Evolutionary conservation across 2,113 vertebrate genomes (phyloP), one percentile per base, ranked within the genome.

Genomic region (Bufo bufo): DNA sequence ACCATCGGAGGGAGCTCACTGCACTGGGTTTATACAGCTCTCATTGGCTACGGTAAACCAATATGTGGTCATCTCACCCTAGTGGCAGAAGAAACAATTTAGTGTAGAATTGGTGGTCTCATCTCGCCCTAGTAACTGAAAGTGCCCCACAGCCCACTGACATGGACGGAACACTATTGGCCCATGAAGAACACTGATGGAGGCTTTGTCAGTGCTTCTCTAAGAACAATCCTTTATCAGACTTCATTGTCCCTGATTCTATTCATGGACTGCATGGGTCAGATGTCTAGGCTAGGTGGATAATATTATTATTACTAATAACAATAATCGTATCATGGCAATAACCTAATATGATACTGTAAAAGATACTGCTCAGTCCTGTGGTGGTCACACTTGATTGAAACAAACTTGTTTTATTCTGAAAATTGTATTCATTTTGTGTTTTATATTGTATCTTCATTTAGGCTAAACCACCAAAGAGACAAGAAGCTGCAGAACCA

Each of bases 381-480:
- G n/a, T 33, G 17, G 61, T 65, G 19, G 33, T 33, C 8, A 33
- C n/a, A 65, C 16, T 4, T 65, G 2, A 66, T 23, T n/a, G 1
- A 8, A 10, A 10, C 10, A 50, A 77, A 50, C 5, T 9, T 19
- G 52, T 10, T 54, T 79, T 79, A 52, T 23, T 4, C 20, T 14
- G 33, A 45, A 81, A 11, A 59, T 61, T 6, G 61, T 10, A 61
- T 0, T 43, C 17, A 56, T 11, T 6, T 8, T 69, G 2, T 72
- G 6, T 33, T 43, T 72, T 52, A 0, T 33, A 61, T 56, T 63
- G 19, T 77, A 6, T 72, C 33, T 45, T 72, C 13, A 82, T 61
- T 2, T 87, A 93, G 93, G 93, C 85, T 52, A 92, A 91, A 47
- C 91, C 93, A 6, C 92, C 92, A 3, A 92, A 91, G 90, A 54